Percentiles rank a stretch among this genome's conserved stretches.
Conservation (phyloP, 2,888 invertebrate genomes). For the Caenorhabditis angaria region DNA sequence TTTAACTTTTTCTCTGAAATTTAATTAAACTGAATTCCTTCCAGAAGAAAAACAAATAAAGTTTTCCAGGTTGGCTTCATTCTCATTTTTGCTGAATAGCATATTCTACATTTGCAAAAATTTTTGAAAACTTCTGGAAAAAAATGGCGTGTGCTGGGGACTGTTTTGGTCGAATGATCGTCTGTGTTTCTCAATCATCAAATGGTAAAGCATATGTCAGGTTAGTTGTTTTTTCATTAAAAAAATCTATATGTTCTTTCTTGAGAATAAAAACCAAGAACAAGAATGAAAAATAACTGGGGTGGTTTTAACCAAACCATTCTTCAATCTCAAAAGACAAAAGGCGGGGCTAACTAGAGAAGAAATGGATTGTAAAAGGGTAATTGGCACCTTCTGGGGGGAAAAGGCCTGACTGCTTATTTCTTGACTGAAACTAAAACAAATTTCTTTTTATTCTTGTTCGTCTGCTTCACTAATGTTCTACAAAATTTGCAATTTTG, state of each 20-base stretch:
- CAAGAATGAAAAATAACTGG: background rate
- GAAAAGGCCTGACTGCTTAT: background rate
- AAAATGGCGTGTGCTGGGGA: slow-evolving; percentile 33
- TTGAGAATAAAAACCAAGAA: background rate
- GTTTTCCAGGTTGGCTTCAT: too few species aligned
- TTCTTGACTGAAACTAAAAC: background rate
- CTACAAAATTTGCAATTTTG: background rate
- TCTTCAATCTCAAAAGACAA: background rate
- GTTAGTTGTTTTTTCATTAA: too few species aligned
- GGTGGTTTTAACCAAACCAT: too few species aligned
- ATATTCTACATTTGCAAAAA: too few species aligned
- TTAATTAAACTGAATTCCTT: too few species aligned
- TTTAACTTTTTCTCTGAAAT: too few species aligned
- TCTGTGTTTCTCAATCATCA: slow-evolving; percentile 22
- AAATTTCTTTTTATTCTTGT: background rate
- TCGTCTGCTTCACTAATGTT: background rate
- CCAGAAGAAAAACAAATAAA: too few species aligned
- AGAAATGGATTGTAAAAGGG: slow-evolving; percentile 2
- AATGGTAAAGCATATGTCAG: slow-evolving; percentile 32
- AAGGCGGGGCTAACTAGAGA: background rate
- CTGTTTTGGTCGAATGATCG: slow-evolving; percentile 33
- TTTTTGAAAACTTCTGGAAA: slow-evolving; percentile 1
- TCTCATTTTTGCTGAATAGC: too few species aligned
- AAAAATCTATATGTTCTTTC: background rate
- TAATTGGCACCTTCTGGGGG: background rate